Conservation (phyloP, 2,113 vertebrate genomes). For the Brachyhypopomus occidentalis region DNA sequence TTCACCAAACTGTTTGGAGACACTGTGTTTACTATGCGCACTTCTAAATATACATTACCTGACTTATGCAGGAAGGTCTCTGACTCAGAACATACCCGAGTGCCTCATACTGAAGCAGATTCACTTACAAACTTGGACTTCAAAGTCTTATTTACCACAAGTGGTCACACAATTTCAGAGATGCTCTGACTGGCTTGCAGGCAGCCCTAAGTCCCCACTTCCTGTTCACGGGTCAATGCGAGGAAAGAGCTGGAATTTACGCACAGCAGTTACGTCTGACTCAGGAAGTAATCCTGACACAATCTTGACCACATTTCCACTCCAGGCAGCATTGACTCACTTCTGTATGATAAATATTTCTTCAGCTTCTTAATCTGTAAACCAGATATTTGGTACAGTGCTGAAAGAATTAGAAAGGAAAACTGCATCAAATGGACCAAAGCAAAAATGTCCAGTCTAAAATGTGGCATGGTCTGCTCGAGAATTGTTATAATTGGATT, state of each 20-base stretch:
- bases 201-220: slow-evolving; percentile 14
- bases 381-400: slow-evolving; percentile 1
- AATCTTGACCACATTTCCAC: neutral
- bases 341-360: neutral
- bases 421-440: neutral
- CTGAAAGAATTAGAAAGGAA: neutral
- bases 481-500: no score
- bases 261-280: neutral
- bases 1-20: slow-evolving; percentile 25
- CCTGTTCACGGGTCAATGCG: slow-evolving; percentile 6
- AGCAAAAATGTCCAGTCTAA: no score
- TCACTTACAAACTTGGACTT: slow-evolving; percentile 14
- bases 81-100: slow-evolving; percentile 9
- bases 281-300: neutral
- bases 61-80: neutral
- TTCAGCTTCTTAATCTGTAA: neutral
- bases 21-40: slow-evolving; percentile 5
- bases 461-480: no score
- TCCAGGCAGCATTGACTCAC: neutral
- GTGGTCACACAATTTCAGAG: neutral
- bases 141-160: slow-evolving; percentile 21
- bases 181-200: neutral
- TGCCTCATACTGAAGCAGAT: neutral
- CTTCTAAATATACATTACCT: slow-evolving; percentile 32
- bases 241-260: neutral